A percentile compares a stretch with the other conserved stretches of the same genome.
These are phyloP conservation scores for Dendropsophus ebraccatus DNA, from an alignment of 2,113 vertebrate species.

Conservation along the genomic window DNA sequence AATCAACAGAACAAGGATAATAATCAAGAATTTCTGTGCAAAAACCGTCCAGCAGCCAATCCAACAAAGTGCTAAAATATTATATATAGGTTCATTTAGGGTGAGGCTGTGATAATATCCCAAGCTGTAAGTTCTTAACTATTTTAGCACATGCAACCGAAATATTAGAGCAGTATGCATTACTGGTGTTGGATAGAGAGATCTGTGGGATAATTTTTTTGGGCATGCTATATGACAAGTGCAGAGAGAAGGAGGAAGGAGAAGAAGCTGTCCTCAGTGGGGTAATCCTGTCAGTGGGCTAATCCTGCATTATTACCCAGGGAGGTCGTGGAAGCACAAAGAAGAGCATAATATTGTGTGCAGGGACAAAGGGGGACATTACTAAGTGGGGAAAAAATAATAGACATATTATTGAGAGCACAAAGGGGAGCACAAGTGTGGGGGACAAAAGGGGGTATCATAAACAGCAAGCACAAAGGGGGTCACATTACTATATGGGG, in stretches of 20 bases:
- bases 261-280: not conserved
- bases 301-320: too few species aligned
- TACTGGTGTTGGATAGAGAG: too few species aligned
- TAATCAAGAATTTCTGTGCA: not conserved
- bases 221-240: not conserved
- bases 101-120: not conserved
- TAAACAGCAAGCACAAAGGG: too few species aligned
- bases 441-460: too few species aligned
- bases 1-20: not conserved
- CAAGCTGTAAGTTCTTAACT: not conserved
- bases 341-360: too few species aligned
- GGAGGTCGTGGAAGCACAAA: too few species aligned
- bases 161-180: too few species aligned
- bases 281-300: not conserved
- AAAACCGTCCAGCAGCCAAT: not conserved
- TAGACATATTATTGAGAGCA: too few species aligned
- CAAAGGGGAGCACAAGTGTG: too few species aligned
- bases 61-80: not conserved
- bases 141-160: not conserved
- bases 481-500: too few species aligned
- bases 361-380: too few species aligned
- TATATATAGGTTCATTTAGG: not conserved
- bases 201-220: not conserved
- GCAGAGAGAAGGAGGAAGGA: not conserved
- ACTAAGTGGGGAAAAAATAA: too few species aligned